Conservation (phyloP, 2,113 vertebrate species). For the Lepisosteus oculatus region DNA sequence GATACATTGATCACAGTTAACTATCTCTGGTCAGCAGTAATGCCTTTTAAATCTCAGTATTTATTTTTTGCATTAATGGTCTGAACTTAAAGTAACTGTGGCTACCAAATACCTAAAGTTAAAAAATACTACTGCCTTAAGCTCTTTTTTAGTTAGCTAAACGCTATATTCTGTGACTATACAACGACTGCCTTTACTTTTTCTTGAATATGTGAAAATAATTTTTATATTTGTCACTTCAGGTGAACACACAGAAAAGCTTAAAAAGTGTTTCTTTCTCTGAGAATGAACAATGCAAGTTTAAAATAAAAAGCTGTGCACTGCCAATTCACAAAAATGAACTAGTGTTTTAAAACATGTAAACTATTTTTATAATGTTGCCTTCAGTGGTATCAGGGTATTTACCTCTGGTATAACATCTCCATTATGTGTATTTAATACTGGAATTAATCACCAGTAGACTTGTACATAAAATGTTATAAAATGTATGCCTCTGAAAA, state of each 20-base stretch:
- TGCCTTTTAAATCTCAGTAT: slow-evolving; percentile 17
- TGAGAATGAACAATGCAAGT: slow-evolving; percentile 68
- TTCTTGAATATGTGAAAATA: slow-evolving; percentile 20
- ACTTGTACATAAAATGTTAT: slow-evolving; percentile 83
- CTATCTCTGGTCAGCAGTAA: slow-evolving; percentile 23
- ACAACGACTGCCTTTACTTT: slow-evolving; percentile 25
- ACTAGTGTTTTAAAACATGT: slow-evolving; percentile 56
- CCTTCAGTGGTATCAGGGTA: slow-evolving; percentile 66
- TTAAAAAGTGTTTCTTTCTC: slow-evolving; percentile 27
- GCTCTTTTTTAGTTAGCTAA: slow-evolving; percentile 24
- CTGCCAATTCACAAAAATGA: slow-evolving; percentile 72
- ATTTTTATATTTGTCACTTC: slow-evolving; percentile 1
- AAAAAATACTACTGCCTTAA: slow-evolving; percentile 40
- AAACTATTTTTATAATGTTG: slow-evolving; percentile 63
- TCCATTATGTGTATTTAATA: slow-evolving; percentile 84
- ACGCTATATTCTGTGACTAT: slow-evolving; percentile 40
- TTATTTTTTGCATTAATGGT: slow-evolving; percentile 29
- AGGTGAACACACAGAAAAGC: too few relatives aligned
- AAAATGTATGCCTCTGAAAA: slow-evolving; percentile 75
- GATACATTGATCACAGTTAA: slow-evolving; percentile 20
- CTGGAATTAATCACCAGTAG: slow-evolving; percentile 80
- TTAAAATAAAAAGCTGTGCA: slow-evolving; percentile 77
- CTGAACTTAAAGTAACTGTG: slow-evolving; percentile 17
- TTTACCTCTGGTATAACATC: slow-evolving; percentile 72
- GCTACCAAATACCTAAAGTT: slow-evolving; percentile 25